Base-by-base conservation (phyloP, 1,140 invertebrate species). In the Streblospio benedicti region DNA sequence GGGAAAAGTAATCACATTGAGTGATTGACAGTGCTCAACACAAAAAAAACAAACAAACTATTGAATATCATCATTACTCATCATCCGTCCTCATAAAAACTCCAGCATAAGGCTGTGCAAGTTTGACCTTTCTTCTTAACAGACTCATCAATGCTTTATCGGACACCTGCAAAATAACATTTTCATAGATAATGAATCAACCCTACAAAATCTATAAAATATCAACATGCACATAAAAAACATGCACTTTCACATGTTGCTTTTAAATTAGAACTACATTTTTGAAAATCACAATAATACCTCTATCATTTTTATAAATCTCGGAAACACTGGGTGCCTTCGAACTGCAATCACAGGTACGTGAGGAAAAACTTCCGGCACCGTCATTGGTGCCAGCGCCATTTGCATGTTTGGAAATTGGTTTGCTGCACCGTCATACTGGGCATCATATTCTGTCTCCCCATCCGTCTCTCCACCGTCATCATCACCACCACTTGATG, bases 251-350 rank as follows among this genome's bases (percentile, higher is more conserved):
- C n/a, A 25, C n/a, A 5, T 51, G 4, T 51, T 14, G 6, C 9
- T 49, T 9, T 25, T 9, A 9, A 20, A 6, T 9, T 14, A 16
- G 9, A n/a, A 49, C 14, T 25, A 9, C 12, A 49, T 49, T 49
- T 49, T 14, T 14, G 9, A 52, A 2, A 52, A 52, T 27, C 18
- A 27, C 18, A 52, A 30, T 25, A 69, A 71, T 74, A 92, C 89
- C 81, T 98, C 95, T 63, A 99, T 87, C 62, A 98, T 85, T 81
- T 99, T 99, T 61, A 97, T 93, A 80, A 99, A 99, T 69, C 91
- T 85, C 41, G 96, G 97, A 81, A 99, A 99, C 1, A 99, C 88
- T 33, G 95, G 95, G 82, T 95, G 93, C 67, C 92, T 84, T 69
- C 83, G 88, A 57, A 98, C 88, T 2, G 94, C 91, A 69, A 99